Evolutionary conservation across 2,113 vertebrate species (phyloP), one percentile per base, ranked within the genome.

Genomic region (Microcebus lehilahytsara): DNA sequence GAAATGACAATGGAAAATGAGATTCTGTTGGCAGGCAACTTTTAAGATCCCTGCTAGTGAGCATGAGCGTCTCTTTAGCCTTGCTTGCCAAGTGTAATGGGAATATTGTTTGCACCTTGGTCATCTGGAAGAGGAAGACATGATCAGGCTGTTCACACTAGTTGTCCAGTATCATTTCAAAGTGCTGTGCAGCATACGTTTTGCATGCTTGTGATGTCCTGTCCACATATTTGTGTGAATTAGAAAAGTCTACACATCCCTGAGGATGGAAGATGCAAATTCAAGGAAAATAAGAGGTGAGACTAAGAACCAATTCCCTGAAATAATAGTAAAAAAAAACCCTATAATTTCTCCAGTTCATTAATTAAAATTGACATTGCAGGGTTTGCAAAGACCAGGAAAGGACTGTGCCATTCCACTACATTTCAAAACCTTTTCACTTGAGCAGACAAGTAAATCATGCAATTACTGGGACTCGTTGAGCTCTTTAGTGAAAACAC

Each of bases 381-480:
- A 89, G 49, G 37, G 51, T 96, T 98, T 97, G 78, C 95, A 96
- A 88, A 98, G 85, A 93, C 95, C 87, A 89, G 81, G 97, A 97
- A 97, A 97, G 92, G 95, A 95, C 95, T 13, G 5, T 77, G 83
- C 92, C 64, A 72, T 98, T 98, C 98, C 96, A 98, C 96, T 91
- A 85, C 83, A 71, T 98, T 98, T 98, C 98, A 94, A 97, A 98
- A 97, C 13, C 32, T 98, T 98, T 98, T 98, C 97, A 96, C 27
- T 80, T 89, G 78, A 98, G 88, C 89, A 96, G 96, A 95, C 97
- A 98, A 98, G 96, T 97, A 98, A 98, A 98, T 98, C 25, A 53
- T 95, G 97, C 99, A 98, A 99, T 99, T 99, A 98, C 96, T 97
- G 93, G 96, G 98, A 98, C 98, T 98, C 98, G 98, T 99, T 99